Evolutionary conservation across 1,140 invertebrate species (phyloP), one percentile per base, ranked within the genome.

Genomic region (Drosophila sulfurigaster): DNA sequence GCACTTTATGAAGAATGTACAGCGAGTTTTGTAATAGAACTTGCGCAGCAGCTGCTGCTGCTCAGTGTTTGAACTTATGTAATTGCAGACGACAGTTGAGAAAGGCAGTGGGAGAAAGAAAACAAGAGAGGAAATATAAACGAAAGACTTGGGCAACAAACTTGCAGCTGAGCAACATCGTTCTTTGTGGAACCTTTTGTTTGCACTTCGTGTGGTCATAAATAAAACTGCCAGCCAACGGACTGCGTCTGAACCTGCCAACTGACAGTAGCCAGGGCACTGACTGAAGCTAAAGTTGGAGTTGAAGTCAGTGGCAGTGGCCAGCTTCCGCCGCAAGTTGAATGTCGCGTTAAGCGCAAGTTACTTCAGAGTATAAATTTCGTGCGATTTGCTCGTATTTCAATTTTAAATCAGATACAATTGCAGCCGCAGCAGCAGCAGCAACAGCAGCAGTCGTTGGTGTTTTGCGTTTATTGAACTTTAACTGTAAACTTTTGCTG

Each of bases 401-500:
- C 63, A 72, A 75, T 67, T 75, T 54, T 82, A 73, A 87, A 76
- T 72, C 64, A 62, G 57, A 68, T 38, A 49, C 71, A 67, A 54
- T 52, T 69, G 71, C 71, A 69, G 65, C 70, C 57, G 63, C 35
- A 16, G 8, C 63, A 65, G 63, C 48, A 16, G 54, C 35, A 16
- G 2, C 63, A 65, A 56, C 48, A 16, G 51, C 46, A 5, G 30
- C 45, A 25, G 20, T 16, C 51, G 54, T 51, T 48, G 30, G 46
- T 76, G 76, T 73, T 79, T 74, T 54, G 80, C 82, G 83, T 89
- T 88, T 88, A 83, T 88, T 88, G 83, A 88, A 88, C 83, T 83
- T 81, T 75, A 66, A 60, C 76, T 67, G 74, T 74, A 74, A 79
- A 69, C 63, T 76, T 25, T 25, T 54, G 54, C 54, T 78, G 32